Evolutionary conservation across 2,888 invertebrate genomes (phyloP), one percentile per base, ranked within the genome.

Genomic region (Amaurobius ferox): DNA sequence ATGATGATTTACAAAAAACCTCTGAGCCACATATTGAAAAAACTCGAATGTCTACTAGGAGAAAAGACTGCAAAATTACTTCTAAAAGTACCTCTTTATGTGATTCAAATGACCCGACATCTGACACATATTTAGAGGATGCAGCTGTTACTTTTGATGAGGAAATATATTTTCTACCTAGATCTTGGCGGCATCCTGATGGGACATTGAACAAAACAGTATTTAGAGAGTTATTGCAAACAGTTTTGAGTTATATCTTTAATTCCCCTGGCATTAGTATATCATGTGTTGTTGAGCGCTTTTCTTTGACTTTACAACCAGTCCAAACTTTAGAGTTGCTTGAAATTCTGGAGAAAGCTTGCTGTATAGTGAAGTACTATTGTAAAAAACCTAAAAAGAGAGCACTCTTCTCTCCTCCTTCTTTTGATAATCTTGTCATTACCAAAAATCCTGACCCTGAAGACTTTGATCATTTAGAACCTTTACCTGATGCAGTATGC

Each of bases 161-260:
- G n/a, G 30, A 44, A 26, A 44, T 76, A 16, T 68, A 71, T 13
- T 89, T 91, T 48, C 74, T 90, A 1, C 91, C 92, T 7, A 92
- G 93, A 83, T 95, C 95, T 0, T 96, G 96, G 96, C 93, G 94
- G 78, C 93, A 94, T 87, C 93, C 95, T 0, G 94, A 96, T 91
- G 96, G 95, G 1, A 92, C 93, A 0, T 90, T 96, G 11, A 95
- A 96, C 91, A 92, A 93, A 13, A 92, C 94, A 26, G 93, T 94
- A 2, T 92, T 96, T 35, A 94, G 94, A 89, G 93, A 94, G 79
- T 94, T 95, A 94, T 89, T 96, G 79, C 94, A 94, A 66, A 93
- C 94, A 11, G 91, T 96, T 78, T 91, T 96, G 79, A 93, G 94
- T 2, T 93, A 94, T 89, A 93, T 95, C 85, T 92, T 95, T 90